Conservation (phyloP, 2,113 vertebrate species). For the Hippocampus mohnikei region DNA sequence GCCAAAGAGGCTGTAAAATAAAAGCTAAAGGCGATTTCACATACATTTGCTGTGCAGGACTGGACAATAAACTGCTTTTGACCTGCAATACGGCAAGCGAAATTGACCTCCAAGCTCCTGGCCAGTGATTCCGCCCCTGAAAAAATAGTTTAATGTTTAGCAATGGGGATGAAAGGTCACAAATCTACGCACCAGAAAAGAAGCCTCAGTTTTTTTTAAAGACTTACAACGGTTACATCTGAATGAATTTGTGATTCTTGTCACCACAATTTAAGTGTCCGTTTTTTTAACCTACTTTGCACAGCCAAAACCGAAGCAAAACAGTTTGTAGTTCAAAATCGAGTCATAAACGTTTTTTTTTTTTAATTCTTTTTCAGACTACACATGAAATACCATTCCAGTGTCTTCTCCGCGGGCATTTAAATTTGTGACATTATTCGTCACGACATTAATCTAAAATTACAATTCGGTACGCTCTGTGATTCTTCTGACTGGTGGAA, state of each 20-base stretch:
- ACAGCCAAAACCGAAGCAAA: background rate
- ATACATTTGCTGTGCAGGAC: conserved; percentile 28
- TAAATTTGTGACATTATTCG: background rate
- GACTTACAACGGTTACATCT: background rate
- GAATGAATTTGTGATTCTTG: background rate
- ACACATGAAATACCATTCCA: background rate
- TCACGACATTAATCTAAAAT: background rate
- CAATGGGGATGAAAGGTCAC: background rate
- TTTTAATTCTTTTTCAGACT: background rate
- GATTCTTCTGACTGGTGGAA: background rate
- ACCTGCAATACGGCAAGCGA: background rate
- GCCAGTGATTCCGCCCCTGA: background rate
- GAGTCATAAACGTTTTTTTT: background rate
- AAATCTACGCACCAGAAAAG: background rate
- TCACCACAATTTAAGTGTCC: background rate
- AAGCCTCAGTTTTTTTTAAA: background rate
- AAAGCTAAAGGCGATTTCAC: conserved; percentile 31
- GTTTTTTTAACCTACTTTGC: background rate
- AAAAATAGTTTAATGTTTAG: background rate
- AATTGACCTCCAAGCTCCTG: background rate
- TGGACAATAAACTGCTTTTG: background rate
- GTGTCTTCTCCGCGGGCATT: background rate
- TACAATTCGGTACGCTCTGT: background rate
- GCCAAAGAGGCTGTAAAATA: conserved; percentile 24
- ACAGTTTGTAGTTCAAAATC: background rate